A percentile compares a stretch with the other conserved stretches of the same genome.
Conservation (phyloP, 92 coral and sea anemone species). For the Diadumene lineata region DNA sequence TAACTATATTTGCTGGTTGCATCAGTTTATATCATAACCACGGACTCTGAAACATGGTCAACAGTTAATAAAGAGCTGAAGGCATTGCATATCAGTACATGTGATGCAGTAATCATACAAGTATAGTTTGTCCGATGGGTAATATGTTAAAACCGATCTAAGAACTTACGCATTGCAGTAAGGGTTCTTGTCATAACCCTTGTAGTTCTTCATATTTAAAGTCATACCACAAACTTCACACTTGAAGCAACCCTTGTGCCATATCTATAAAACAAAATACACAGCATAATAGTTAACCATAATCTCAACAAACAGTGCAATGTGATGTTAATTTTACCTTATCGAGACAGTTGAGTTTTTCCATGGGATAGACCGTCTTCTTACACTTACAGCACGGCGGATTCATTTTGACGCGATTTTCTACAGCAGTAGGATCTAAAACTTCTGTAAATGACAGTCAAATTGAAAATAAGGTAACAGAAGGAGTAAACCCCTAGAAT, state of each 20-base stretch:
- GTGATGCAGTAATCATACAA: too few species aligned
- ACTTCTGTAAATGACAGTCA: neutral
- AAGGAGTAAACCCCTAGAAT: constrained; percentile 13
- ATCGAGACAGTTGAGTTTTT: constrained; percentile 93
- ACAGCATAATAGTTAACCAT: neutral
- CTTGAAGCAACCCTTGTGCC: constrained; percentile 92
- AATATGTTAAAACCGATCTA: neutral
- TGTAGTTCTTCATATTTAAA: constrained; percentile 94
- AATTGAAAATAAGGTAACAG: neutral
- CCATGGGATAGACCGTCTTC: constrained; percentile 98
- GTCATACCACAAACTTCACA: constrained; percentile 90
- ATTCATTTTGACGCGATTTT: constrained; percentile 77
- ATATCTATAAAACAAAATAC: constrained; percentile 47
- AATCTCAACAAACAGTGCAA: neutral
- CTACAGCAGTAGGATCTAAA: neutral
- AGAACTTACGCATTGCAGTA: constrained; percentile 88
- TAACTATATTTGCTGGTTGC: neutral
- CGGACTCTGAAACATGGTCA: neutral
- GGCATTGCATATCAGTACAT: too few species aligned
- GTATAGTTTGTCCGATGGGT: too few species aligned
- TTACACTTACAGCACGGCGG: constrained; percentile 85
- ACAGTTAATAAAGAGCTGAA: neutral
- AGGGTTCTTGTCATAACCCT: constrained; percentile 87
- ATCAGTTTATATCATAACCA: neutral
- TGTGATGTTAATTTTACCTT: constrained; percentile 52